Percentiles rank a stretch among this genome's conserved stretches.
Conservation (phyloP, 1,140 invertebrate genomes). For the Pararge aegeria region DNA sequence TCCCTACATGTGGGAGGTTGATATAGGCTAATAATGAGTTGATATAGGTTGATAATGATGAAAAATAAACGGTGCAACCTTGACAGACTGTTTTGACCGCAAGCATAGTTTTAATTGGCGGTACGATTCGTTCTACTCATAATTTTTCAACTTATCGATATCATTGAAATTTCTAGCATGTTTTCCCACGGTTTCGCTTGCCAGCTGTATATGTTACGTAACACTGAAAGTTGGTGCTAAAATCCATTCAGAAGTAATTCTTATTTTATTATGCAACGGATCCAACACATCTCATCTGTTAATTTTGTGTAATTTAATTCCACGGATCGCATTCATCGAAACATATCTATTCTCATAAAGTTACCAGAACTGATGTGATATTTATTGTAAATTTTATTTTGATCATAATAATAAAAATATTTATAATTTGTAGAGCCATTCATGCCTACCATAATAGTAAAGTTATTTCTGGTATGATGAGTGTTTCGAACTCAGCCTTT, state of each 20-base stretch:
- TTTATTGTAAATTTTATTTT: slow-evolving; percentile 12
- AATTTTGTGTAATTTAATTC: slow-evolving; percentile 28
- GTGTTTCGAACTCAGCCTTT: neutral
- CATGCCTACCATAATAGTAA: neutral
- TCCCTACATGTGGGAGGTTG: too few relatives aligned
- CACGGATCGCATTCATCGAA: slow-evolving; percentile 26
- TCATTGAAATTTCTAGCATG: slow-evolving; percentile 40
- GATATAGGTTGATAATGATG: too few relatives aligned
- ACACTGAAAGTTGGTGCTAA: slow-evolving; percentile 39
- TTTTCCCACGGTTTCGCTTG: slow-evolving; percentile 42
- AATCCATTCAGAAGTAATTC: slow-evolving; percentile 36
- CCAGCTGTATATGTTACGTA: slow-evolving; percentile 27
- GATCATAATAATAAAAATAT: neutral
- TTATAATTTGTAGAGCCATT: neutral
- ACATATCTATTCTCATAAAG: slow-evolving; percentile 24
- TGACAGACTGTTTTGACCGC: neutral
- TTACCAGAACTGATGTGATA: slow-evolving; percentile 8
- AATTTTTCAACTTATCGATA: slow-evolving; percentile 39
- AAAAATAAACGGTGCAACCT: too few relatives aligned
- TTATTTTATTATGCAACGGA: slow-evolving; percentile 32
- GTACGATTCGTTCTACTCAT: slow-evolving; percentile 26
- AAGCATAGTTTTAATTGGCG: slow-evolving; percentile 3
- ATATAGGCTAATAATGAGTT: too few relatives aligned
- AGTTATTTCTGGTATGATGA: neutral
- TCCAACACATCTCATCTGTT: slow-evolving; percentile 25